A percentile compares a stretch with the other conserved stretches of the same genome.
Conservation (phyloP, 2,797 vertebrate genomes). For the Sebastolobus altivelis region DNA sequence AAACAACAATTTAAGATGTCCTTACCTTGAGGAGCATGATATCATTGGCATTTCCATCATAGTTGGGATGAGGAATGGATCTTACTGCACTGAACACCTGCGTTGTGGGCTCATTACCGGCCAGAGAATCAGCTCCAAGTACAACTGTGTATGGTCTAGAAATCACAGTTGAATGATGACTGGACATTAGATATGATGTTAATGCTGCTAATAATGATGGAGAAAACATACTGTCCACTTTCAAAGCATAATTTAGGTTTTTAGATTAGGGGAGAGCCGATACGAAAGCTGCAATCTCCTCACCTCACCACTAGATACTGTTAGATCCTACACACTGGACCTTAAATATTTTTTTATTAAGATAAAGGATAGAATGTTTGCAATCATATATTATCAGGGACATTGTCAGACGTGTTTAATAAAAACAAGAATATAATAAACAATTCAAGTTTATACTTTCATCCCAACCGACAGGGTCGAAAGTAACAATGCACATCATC, state of each 20-base stretch:
- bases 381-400: too few relatives aligned
- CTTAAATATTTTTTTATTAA: too few relatives aligned
- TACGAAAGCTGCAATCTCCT: too few relatives aligned
- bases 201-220: not conserved
- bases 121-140: constrained; percentile 67
- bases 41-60: constrained; percentile 64
- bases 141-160: constrained; percentile 69
- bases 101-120: constrained; percentile 41
- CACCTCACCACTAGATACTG: too few relatives aligned
- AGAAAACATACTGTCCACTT: not conserved
- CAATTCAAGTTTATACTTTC: too few relatives aligned
- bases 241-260: not conserved
- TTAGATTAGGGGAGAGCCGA: not conserved
- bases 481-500: too few relatives aligned
- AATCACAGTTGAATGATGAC: constrained; percentile 2
- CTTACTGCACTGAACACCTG: constrained; percentile 54
- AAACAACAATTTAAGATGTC: not conserved
- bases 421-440: too few relatives aligned
- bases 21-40: constrained; percentile 82
- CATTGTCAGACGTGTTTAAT: too few relatives aligned
- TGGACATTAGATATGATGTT: not conserved
- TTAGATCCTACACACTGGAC: too few relatives aligned
- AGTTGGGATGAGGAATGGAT: constrained; percentile 68
- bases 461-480: too few relatives aligned
- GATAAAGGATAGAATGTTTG: too few relatives aligned